Percentiles rank a stretch among this genome's conserved stretches.
phyloP scores from a whole-genome alignment of 2,888 invertebrate species.

The Cataglyphis altisquamis region DNA sequence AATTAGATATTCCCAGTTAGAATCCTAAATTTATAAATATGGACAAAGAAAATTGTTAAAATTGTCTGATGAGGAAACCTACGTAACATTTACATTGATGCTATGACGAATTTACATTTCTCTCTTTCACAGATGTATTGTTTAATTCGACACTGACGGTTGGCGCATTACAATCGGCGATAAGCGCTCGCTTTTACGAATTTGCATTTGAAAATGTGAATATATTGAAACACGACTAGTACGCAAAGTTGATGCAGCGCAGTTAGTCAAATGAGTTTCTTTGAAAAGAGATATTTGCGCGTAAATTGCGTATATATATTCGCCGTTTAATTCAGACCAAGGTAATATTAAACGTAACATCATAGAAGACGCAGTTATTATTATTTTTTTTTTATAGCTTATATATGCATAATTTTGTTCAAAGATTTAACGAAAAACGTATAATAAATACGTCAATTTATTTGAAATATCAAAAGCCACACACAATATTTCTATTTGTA shows the following conservation, averaged over 20 bases:
- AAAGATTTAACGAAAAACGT: conserved; percentile 6
- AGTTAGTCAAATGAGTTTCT: conserved; percentile 59
- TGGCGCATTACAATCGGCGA: conserved; percentile 64
- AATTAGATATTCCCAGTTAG: not conserved
- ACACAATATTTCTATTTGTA: not conserved
- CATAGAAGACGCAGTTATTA: conserved; percentile 8
- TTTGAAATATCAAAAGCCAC: not conserved
- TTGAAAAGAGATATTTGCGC: conserved; percentile 32
- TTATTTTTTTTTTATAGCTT: conserved; percentile 19
- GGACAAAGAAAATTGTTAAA: conserved; percentile 16
- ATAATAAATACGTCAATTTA: conserved; percentile 1
- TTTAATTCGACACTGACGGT: conserved; percentile 62
- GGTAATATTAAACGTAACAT: conserved; percentile 5
- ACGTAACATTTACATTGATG: not conserved
- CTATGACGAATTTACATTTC: conserved; percentile 1
- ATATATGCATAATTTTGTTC: conserved; percentile 9
- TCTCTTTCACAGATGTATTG: conserved; percentile 45
- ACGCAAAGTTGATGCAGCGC: conserved; percentile 55
- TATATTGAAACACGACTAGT: conserved; percentile 49
- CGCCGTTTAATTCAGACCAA: conserved; percentile 4
- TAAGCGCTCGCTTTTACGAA: conserved; percentile 68
- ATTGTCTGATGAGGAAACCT: not conserved
- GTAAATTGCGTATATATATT: not conserved
- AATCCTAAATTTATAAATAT: not conserved
- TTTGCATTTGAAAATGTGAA: conserved; percentile 71